Evolutionary conservation across 1,140 invertebrate genomes (phyloP).

Genomic region (Harpegnathos saltator): DNA sequence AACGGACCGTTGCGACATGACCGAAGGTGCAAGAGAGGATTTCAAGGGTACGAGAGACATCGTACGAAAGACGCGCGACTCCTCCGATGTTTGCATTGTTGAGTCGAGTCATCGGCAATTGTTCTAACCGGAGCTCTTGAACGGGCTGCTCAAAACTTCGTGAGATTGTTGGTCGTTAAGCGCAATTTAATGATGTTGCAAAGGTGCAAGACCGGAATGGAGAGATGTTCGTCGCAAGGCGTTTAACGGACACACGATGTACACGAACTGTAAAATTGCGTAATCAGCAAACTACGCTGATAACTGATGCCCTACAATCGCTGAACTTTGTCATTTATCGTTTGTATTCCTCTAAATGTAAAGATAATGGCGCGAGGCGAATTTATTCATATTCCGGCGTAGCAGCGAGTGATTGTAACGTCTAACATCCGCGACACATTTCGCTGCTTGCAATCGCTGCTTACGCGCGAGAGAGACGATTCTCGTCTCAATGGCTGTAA

Average conservation of each 20-base stretch:
- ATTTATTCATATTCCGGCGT: conserved; percentile 52
- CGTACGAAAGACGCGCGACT: too few relatives aligned
- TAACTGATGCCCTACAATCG: conserved; percentile 72
- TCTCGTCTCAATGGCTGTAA: background rate
- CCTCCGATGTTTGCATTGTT: too few relatives aligned
- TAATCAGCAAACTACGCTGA: conserved; percentile 63
- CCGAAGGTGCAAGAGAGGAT: too few relatives aligned
- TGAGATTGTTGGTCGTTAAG: background rate
- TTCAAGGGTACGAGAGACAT: too few relatives aligned
- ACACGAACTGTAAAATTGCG: conserved; percentile 50
- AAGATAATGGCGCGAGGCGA: conserved; percentile 61
- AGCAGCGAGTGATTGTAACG: background rate
- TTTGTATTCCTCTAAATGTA: conserved; percentile 53
- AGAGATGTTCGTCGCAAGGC: background rate
- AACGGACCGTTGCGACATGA: background rate
- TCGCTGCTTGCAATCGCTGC: too few relatives aligned
- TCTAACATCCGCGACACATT: background rate
- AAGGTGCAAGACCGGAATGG: background rate
- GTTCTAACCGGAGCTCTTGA: too few relatives aligned
- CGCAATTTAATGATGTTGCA: too few relatives aligned
- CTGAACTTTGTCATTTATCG: conserved; percentile 74
- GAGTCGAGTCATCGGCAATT: too few relatives aligned
- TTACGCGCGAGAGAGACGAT: background rate
- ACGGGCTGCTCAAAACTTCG: background rate
- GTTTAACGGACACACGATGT: background rate